Conservation (phyloP, 2,797 vertebrate species). For the Gastrophryne carolinensis region DNA sequence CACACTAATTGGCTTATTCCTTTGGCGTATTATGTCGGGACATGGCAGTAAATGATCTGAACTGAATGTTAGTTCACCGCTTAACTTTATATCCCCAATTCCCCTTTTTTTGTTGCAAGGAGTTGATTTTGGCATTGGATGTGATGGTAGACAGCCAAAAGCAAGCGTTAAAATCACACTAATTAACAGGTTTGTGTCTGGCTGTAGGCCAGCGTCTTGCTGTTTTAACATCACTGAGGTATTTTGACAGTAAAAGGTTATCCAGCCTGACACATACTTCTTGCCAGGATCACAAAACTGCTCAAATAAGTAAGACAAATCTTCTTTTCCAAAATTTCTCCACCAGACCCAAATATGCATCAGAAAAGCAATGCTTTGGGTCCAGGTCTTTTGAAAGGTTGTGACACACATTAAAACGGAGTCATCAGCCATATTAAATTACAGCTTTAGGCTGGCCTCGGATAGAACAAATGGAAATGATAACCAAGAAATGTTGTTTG, state of each 20-base stretch:
- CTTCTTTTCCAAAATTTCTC: not conserved
- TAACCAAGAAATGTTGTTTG: too few species aligned
- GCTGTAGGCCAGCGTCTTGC: conserved; percentile 28
- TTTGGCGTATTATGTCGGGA: too few species aligned
- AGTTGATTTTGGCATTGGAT: conserved; percentile 29
- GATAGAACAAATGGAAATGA: too few species aligned
- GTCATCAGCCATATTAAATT: too few species aligned
- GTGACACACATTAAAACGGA: too few species aligned
- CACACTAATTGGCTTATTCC: too few species aligned
- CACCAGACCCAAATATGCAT: not conserved
- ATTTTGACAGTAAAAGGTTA: conserved; percentile 42
- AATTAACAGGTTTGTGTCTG: conserved; percentile 43
- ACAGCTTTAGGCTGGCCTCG: too few species aligned
- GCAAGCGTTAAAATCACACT: conserved; percentile 41
- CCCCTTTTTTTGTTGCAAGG: not conserved
- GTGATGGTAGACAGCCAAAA: conserved; percentile 40
- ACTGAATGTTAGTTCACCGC: not conserved
- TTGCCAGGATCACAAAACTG: conserved; percentile 19
- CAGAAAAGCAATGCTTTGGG: too few species aligned
- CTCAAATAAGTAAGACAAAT: not conserved
- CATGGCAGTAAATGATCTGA: not conserved
- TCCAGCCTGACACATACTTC: conserved; percentile 37
- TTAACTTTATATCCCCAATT: conserved; percentile 3
- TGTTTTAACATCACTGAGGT: conserved; percentile 32
- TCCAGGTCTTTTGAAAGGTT: not conserved